phyloP scores from a whole-genome alignment of 2,113 vertebrate genomes.

The Azemiops feae region DNA sequence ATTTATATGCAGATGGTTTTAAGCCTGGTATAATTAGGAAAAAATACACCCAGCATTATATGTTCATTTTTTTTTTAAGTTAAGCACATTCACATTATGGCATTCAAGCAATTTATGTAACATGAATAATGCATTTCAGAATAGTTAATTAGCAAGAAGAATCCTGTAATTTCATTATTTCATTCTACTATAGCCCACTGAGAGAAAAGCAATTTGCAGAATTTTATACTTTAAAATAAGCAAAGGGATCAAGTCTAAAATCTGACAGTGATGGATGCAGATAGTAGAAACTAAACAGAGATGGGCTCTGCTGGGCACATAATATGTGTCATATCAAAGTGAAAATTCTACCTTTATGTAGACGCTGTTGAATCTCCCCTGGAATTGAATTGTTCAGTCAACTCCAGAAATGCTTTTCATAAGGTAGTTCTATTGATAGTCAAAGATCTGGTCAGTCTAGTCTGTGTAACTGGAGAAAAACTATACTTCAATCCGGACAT shows the following conservation, averaged over 20 bases:
- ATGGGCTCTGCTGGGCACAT: neutral
- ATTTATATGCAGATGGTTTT: slow-evolving; percentile 34
- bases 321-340: neutral
- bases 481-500: neutral
- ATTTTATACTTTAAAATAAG: slow-evolving; percentile 14
- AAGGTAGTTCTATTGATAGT: neutral
- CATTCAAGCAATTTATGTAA: slow-evolving; percentile 35
- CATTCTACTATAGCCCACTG: slow-evolving; percentile 8
- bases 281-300: neutral
- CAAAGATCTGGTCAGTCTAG: neutral
- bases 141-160: slow-evolving; percentile 33
- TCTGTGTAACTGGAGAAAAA: neutral
- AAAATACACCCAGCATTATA: slow-evolving; percentile 8
- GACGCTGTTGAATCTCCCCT: neutral
- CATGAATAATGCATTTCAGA: slow-evolving; percentile 34
- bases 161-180: slow-evolving; percentile 23
- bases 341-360: neutral
- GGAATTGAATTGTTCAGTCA: neutral
- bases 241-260: neutral
- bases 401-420: neutral
- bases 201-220: slow-evolving; percentile 15
- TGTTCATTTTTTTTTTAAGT: slow-evolving; percentile 23
- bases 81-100: slow-evolving; percentile 42
- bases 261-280: neutral
- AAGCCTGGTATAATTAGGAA: slow-evolving; percentile 19